These are phyloP conservation scores for Acleris sparsana DNA, from an alignment of 2,888 invertebrate genomes.

Conservation along the genomic window DNA sequence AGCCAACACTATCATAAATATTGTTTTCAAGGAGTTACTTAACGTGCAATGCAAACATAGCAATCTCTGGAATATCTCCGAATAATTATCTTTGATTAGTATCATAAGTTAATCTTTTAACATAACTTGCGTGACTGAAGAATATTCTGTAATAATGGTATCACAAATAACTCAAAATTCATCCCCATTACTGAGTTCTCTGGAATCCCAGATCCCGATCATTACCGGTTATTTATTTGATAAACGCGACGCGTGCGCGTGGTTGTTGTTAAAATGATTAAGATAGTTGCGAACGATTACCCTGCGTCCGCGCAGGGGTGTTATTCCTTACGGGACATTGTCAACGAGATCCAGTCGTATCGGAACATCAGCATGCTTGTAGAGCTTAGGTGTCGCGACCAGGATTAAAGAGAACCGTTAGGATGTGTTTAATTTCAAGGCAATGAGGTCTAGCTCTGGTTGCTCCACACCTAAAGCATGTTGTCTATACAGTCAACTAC, in stretches of 20 bases:
- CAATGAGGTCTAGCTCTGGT: too few relatives aligned
- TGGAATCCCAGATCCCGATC: conserved; percentile 13
- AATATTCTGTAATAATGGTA: background rate
- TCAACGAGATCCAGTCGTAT: too few relatives aligned
- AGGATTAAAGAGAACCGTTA: too few relatives aligned
- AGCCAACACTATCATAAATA: too few relatives aligned
- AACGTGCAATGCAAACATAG: too few relatives aligned
- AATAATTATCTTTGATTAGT: background rate
- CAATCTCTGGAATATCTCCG: too few relatives aligned
- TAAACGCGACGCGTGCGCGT: conserved; percentile 9
- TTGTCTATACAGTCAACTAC: too few relatives aligned
- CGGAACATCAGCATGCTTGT: too few relatives aligned
- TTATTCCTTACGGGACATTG: background rate
- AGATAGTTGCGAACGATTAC: conserved; percentile 21
- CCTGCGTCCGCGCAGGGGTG: conserved; percentile 15
- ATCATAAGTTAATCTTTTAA: background rate
- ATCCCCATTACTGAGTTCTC: conserved; percentile 1
- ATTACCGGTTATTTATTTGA: conserved; percentile 20
- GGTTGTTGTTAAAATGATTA: conserved; percentile 33
- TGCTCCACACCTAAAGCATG: too few relatives aligned
- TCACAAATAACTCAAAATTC: background rate
- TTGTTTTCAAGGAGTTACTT: too few relatives aligned
- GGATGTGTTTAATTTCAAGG: too few relatives aligned
- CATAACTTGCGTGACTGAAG: background rate
- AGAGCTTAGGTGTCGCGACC: too few relatives aligned